phyloP scores from a whole-genome alignment of 2,888 invertebrate genomes.

The Eupithecia abbreviata region DNA sequence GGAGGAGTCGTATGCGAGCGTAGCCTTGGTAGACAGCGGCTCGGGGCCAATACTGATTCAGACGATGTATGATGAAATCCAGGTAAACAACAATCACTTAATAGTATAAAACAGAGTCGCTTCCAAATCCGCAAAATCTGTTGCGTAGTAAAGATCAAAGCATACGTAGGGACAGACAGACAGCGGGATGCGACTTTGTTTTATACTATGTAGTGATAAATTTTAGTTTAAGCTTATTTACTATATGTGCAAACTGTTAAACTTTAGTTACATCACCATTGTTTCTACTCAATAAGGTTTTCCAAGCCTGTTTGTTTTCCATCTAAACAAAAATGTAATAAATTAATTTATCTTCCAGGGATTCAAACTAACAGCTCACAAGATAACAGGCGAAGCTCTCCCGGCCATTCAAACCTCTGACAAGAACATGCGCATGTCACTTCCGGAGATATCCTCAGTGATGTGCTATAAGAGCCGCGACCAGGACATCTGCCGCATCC shows the following conservation, averaged over 20 bases:
- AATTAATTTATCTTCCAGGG: constrained; percentile 59
- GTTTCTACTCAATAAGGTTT: too few species aligned
- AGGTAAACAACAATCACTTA: constrained; percentile 50
- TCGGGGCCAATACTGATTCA: constrained; percentile 66
- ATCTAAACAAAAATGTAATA: too few species aligned
- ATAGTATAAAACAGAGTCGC: too few species aligned
- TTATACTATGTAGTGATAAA: too few species aligned
- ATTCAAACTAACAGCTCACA: constrained; percentile 71
- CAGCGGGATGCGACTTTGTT: too few species aligned
- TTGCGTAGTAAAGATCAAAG: too few species aligned
- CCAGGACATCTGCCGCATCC: constrained; percentile 83
- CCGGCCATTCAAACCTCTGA: constrained; percentile 71
- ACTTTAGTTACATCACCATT: too few species aligned
- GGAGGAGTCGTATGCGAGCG: constrained; percentile 62
- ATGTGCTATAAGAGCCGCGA: constrained; percentile 81
- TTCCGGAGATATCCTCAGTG: constrained; percentile 77
- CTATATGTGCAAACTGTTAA: too few species aligned
- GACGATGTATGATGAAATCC: constrained; percentile 65
- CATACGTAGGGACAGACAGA: too few species aligned
- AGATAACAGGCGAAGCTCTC: constrained; percentile 63
- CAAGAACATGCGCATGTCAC: constrained; percentile 61
- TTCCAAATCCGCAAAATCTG: too few species aligned
- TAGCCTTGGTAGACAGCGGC: constrained; percentile 63
- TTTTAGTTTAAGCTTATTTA: too few species aligned
- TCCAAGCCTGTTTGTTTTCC: too few species aligned